phyloP scores from a whole-genome alignment of 1,140 invertebrate species.

The Colletes gigas region DNA sequence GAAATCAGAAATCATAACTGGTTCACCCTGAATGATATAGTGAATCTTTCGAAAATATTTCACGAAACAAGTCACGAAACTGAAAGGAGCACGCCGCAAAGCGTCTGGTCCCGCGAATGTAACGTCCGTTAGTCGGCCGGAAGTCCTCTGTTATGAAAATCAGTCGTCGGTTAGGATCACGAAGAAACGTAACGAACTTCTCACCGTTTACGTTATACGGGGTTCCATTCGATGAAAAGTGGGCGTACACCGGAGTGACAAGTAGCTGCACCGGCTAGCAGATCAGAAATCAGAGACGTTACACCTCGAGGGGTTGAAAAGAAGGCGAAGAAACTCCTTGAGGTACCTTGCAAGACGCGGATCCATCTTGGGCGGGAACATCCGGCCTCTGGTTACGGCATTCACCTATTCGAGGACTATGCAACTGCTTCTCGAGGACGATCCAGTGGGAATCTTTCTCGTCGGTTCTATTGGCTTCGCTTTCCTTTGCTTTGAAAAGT shows the following conservation, averaged over 20 bases:
- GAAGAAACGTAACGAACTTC: constrained; percentile 72
- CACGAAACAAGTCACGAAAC: constrained; percentile 19
- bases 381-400: constrained; percentile 79
- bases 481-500: background rate
- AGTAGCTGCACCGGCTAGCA: constrained; percentile 77
- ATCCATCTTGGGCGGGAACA: constrained; percentile 80
- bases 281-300: constrained; percentile 80
- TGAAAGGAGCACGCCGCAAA: background rate
- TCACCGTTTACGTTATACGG: constrained; percentile 34
- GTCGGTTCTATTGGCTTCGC: constrained; percentile 20
- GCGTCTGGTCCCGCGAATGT: background rate
- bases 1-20: no score
- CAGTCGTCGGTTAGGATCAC: constrained; percentile 61
- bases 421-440: constrained; percentile 45
- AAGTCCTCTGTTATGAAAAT: constrained; percentile 79
- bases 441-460: constrained; percentile 57
- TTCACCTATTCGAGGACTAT: constrained; percentile 66
- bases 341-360: constrained; percentile 72
- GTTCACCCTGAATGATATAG: background rate
- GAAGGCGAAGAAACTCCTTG: constrained; percentile 64
- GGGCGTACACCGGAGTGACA: constrained; percentile 68
- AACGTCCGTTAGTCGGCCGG: constrained; percentile 78
- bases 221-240: constrained; percentile 44
- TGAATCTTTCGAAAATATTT: background rate
- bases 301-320: constrained; percentile 66